Conservation (phyloP, 2,888 invertebrate genomes). For the Chymomyza amoena region DNA sequence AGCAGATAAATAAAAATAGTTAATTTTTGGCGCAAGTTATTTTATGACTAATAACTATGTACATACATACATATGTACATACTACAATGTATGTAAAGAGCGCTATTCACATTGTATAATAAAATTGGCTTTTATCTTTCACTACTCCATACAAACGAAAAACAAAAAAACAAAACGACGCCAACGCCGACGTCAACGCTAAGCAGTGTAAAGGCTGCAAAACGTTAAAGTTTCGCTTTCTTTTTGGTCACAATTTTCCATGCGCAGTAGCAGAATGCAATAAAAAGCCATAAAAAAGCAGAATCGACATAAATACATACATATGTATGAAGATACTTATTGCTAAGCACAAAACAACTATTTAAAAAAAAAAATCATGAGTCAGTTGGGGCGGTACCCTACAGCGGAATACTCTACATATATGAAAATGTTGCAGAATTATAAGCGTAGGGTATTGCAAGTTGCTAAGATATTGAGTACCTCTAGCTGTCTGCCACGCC, state of each 20-base stretch:
- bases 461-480: too few relatives aligned
- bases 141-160: not conserved
- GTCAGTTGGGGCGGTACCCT: too few relatives aligned
- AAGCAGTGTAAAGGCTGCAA: constrained; percentile 22
- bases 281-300: constrained; percentile 21
- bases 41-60: not conserved
- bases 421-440: too few relatives aligned
- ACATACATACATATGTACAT: not conserved
- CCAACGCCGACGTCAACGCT: constrained; percentile 1
- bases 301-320: constrained; percentile 16
- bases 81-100: not conserved
- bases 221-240: constrained; percentile 69
- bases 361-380: not conserved
- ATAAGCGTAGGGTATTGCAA: too few relatives aligned
- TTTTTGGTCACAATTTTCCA: constrained; percentile 71
- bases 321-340: not conserved
- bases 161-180: too few relatives aligned
- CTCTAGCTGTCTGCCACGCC: too few relatives aligned
- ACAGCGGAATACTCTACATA: too few relatives aligned
- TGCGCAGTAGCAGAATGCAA: constrained; percentile 59
- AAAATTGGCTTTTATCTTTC: constrained; percentile 39
- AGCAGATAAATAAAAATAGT: not conserved
- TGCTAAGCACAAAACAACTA: not conserved
- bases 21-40: not conserved
- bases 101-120: constrained; percentile 21